These are phyloP conservation scores for Lacerta bilineata DNA, from an alignment of 2,797 vertebrate genomes.

Conservation along the genomic window DNA sequence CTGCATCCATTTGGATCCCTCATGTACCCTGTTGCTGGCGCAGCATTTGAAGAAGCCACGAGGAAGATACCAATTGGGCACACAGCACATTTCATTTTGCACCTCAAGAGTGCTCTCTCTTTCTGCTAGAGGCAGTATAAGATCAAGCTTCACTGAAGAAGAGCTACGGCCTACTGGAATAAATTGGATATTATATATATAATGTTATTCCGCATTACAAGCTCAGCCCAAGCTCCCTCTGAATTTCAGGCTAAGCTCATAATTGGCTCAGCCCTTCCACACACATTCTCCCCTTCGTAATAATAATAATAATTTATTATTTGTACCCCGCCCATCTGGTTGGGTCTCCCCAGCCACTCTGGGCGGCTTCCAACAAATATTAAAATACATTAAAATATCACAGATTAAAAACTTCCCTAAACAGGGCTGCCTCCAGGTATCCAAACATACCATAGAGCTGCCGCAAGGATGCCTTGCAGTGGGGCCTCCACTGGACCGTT, in stretches of 20 bases:
- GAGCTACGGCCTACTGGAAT: not conserved
- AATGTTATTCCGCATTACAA: not conserved
- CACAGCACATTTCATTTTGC: not conserved
- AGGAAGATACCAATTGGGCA: not conserved
- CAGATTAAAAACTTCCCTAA: too few relatives aligned
- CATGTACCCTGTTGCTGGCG: not conserved
- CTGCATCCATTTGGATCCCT: not conserved
- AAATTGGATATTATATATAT: not conserved
- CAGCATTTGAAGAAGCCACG: too few relatives aligned
- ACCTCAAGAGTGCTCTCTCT: not conserved
- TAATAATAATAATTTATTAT: too few relatives aligned
- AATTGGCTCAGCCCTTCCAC: not conserved
- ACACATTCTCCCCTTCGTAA: not conserved
- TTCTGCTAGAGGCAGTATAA: not conserved
- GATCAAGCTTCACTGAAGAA: not conserved
- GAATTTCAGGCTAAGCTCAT: too few relatives aligned
- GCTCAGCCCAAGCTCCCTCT: too few relatives aligned
- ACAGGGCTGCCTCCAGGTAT: too few relatives aligned
- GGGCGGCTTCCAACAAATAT: too few relatives aligned
- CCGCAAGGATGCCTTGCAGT: not conserved
- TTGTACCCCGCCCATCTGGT: too few relatives aligned
- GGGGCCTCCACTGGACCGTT: too few relatives aligned
- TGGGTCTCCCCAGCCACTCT: too few relatives aligned
- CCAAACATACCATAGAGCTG: not conserved
- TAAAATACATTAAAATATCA: too few relatives aligned